Evolutionary conservation across 2,797 vertebrate species (phyloP).

Genomic region (Myotis daubentonii): DNA sequence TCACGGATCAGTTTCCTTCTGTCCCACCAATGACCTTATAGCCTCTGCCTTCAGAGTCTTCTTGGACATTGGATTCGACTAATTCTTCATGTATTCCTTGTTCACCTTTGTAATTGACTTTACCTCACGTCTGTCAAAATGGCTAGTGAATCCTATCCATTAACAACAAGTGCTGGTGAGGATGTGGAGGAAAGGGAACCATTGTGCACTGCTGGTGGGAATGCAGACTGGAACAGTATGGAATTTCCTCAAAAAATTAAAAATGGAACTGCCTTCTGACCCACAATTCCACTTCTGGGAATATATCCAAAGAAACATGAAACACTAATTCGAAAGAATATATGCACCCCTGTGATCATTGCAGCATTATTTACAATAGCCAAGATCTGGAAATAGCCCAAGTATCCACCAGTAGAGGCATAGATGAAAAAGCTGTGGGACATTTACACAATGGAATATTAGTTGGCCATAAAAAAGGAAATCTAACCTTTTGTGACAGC

Average conservation of each 20-base stretch:
- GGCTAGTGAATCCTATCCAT: no score
- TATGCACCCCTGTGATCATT: no score
- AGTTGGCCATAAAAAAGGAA: neutral
- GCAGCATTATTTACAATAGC: no score
- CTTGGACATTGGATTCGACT: neutral
- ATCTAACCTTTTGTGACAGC: neutral
- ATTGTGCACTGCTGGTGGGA: no score
- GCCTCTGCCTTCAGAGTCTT: neutral
- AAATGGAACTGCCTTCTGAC: no score
- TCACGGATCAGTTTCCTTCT: neutral
- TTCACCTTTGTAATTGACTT: neutral
- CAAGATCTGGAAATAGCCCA: neutral
- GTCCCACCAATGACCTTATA: neutral
- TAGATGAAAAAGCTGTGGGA: neutral
- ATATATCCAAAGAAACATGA: no score
- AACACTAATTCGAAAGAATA: no score
- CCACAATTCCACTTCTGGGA: no score
- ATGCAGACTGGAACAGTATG: no score
- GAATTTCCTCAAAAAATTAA: no score
- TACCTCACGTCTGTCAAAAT: neutral
- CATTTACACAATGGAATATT: neutral
- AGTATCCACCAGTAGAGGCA: neutral
- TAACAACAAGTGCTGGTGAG: no score
- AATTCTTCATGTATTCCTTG: neutral
- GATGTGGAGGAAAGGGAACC: no score